A percentile compares a stretch with the other conserved stretches of the same genome.
phyloP scores from a whole-genome alignment of 37 sponge, comb jelly and placozoan species.

The Axinella damicornis region DNA sequence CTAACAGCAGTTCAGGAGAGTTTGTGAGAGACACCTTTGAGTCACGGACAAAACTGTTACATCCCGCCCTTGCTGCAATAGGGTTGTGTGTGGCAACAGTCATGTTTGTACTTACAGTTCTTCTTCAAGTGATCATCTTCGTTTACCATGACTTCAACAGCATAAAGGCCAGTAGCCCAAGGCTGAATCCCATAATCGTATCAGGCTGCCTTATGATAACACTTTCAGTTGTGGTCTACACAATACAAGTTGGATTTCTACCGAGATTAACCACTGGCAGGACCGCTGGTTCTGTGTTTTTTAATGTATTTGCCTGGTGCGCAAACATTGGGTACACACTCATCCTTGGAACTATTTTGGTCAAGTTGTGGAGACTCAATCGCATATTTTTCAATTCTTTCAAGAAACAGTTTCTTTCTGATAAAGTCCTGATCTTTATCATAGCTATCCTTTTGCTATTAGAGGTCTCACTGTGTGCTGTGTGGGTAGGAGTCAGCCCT shows the following conservation, averaged over 20 bases:
- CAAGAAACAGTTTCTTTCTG: constrained; percentile 9
- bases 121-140: constrained; percentile 22
- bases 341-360: constrained; percentile 51
- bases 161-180: constrained; percentile 51
- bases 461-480: constrained; percentile 3
- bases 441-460: constrained; percentile 1
- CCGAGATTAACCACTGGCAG: too few species aligned
- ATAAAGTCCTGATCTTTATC: constrained; percentile 20
- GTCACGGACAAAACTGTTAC: neutral
- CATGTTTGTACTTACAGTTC: neutral
- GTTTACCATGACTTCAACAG: neutral
- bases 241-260: constrained; percentile 2
- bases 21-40: neutral
- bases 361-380: constrained; percentile 42
- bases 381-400: constrained; percentile 33
- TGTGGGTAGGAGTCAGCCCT: constrained; percentile 22
- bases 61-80: neutral
- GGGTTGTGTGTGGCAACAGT: neutral
- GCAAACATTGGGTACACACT: constrained; percentile 13
- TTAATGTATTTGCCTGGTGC: constrained; percentile 16
- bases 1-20: neutral
- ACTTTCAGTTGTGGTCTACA: neutral
- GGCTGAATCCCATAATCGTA: constrained; percentile 25
- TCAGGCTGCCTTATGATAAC: constrained; percentile 45
- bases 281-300: neutral